Evolutionary conservation across 2,113 vertebrate genomes (phyloP), one percentile per base, ranked within the genome.

Genomic region (Sylvilagus bachmani): DNA sequence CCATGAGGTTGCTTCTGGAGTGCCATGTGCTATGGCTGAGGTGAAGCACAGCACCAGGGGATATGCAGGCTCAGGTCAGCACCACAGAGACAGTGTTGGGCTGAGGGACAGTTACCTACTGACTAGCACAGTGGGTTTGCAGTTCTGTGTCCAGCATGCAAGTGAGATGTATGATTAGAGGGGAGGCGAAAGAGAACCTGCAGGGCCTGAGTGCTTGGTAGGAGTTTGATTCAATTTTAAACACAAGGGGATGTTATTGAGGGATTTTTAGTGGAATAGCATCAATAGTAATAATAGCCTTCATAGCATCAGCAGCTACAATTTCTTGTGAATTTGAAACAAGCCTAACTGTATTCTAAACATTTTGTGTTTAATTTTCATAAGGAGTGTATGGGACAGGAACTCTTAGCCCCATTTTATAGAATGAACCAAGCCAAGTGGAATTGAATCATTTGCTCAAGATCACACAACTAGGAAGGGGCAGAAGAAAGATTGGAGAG

Each of bases 91-190:
- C 4, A 31, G 14, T 31, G 22, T 10, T 21, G 25, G 11, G 2
- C 44, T 33, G 2, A 55, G 4, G 21, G 51, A 22, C 9, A n/a
- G 1, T 5, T 16, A 9, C 0, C 55, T 4, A 31, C 10, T 1
- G 16, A 38, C 3, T 6, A 10, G 55, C 55, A 36, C 3, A 6
- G 8, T 1, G 11, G 55, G 21, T 33, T 4, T 6, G 31, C 49
- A n/a, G 2, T 19, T 9, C 2, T 1, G 0, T 17, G 17, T 64
- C 49, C 24, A n/a, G n/a, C n/a, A 13, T 14, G 21, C 64, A 71
- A 17, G 12, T 5, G 6, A 33, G 79, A 71, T 12, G 1, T 13
- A 29, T 77, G 5, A 10, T 24, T 51, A 79, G 16, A 17, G 5
- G 5, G 49, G 38, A 83, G n/a, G 22, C 0, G 1, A 79, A 13